These are phyloP conservation scores for Tetragnatha montana DNA, from an alignment of 2,888 invertebrate species.

Conservation along the genomic window DNA sequence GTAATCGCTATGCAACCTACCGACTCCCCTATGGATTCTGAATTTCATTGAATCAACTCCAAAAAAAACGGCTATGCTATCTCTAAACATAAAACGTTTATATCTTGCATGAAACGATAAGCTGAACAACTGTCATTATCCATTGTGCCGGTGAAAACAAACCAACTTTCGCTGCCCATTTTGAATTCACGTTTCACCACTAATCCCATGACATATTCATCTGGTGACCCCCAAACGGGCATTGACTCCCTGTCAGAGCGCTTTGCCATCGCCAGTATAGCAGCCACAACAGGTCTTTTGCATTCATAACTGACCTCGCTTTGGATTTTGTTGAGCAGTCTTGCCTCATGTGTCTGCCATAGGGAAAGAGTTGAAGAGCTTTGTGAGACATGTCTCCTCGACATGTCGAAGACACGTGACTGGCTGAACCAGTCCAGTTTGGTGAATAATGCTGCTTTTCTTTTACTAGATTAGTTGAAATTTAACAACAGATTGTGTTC, in stretches of 20 bases:
- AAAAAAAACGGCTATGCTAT: background rate
- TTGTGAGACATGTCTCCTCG: background rate
- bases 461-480: no score
- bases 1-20: background rate
- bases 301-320: background rate
- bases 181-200: background rate
- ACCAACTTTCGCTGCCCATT: background rate
- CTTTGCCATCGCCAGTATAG: conserved; percentile 1
- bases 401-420: background rate
- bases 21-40: no score
- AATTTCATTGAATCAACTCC: background rate
- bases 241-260: conserved; percentile 21
- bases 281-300: background rate
- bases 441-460: background rate
- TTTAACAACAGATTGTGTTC: no score
- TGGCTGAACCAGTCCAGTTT: background rate
- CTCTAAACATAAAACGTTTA: background rate
- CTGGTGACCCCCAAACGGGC: conserved; percentile 36
- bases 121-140: background rate
- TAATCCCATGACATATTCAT: background rate
- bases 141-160: background rate
- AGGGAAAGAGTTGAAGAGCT: background rate
- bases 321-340: background rate
- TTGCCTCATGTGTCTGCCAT: background rate
- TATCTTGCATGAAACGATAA: background rate